These are phyloP conservation scores for Pseudomyrmex sp. DNA, from an alignment of 1,140 invertebrate species.

Conservation along the genomic window DNA sequence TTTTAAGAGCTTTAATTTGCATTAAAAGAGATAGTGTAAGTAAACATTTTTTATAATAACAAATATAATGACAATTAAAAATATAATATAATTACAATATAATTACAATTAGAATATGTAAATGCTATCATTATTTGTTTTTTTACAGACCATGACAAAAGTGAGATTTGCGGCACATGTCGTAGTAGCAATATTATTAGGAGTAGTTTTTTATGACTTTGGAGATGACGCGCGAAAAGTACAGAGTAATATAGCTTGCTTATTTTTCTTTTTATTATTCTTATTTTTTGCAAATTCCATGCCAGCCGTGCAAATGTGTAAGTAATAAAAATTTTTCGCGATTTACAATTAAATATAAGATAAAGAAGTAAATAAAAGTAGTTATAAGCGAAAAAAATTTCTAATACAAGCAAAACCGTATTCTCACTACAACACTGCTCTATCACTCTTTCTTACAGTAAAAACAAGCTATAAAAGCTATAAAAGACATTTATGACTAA, in stretches of 20 bases:
- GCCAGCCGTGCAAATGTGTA: constrained; percentile 95
- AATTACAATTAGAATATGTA: not conserved
- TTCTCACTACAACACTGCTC: too few relatives aligned
- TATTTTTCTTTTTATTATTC: constrained; percentile 94
- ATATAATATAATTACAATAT: not conserved
- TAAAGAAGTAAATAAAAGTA: too few relatives aligned
- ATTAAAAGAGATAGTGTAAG: constrained; percentile 88
- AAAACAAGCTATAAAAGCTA: too few relatives aligned
- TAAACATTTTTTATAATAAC: constrained; percentile 18
- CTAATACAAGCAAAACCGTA: too few relatives aligned
- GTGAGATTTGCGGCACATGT: constrained; percentile 91
- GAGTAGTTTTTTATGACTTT: constrained; percentile 92
- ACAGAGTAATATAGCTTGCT: constrained; percentile 91
- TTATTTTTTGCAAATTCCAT: constrained; percentile 95
- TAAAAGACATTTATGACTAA: too few relatives aligned
- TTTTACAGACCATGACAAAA: constrained; percentile 89
- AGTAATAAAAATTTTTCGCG: constrained; percentile 76
- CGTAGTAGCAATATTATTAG: constrained; percentile 91
- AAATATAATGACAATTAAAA: not conserved
- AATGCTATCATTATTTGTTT: not conserved
- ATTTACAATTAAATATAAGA: too few relatives aligned
- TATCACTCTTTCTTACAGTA: too few relatives aligned
- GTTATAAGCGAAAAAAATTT: too few relatives aligned
- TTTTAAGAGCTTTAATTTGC: constrained; percentile 87
- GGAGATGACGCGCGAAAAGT: constrained; percentile 92